These are phyloP conservation scores for Florisuga fusca DNA, from an alignment of 2,797 vertebrate genomes.

Conservation along the genomic window DNA sequence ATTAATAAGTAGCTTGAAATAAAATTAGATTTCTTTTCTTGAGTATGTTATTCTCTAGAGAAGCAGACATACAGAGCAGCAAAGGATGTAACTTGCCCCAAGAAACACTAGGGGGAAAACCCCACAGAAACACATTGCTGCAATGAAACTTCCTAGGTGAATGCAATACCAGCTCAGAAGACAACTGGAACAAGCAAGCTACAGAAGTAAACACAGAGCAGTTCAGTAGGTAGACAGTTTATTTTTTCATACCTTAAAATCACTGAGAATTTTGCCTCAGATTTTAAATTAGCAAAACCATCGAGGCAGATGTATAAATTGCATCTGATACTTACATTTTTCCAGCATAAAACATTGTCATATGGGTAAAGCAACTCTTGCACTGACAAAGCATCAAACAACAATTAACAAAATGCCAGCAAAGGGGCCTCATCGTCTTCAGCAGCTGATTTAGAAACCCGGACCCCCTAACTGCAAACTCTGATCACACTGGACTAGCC, in stretches of 20 bases:
- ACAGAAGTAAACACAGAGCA: neutral
- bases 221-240: neutral
- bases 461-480: neutral
- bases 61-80: neutral
- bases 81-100: neutral
- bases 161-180: neutral
- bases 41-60: neutral
- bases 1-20: neutral
- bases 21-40: neutral
- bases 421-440: neutral
- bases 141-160: neutral
- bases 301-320: neutral
- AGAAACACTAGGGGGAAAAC: rapidly evolving
- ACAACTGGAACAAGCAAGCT: neutral
- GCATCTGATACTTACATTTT: neutral
- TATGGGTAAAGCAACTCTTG: neutral
- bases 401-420: neutral
- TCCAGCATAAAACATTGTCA: neutral
- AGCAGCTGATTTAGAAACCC: neutral
- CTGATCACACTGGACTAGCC: neutral
- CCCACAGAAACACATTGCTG: neutral
- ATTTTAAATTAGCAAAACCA: neutral
- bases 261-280: neutral
- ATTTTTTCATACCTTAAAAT: neutral
- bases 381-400: neutral